Percentiles rank a stretch among this genome's conserved stretches.
Evolutionary conservation across 2,888 invertebrate genomes (phyloP).

Genomic region (Sminthurides aquaticus): DNA sequence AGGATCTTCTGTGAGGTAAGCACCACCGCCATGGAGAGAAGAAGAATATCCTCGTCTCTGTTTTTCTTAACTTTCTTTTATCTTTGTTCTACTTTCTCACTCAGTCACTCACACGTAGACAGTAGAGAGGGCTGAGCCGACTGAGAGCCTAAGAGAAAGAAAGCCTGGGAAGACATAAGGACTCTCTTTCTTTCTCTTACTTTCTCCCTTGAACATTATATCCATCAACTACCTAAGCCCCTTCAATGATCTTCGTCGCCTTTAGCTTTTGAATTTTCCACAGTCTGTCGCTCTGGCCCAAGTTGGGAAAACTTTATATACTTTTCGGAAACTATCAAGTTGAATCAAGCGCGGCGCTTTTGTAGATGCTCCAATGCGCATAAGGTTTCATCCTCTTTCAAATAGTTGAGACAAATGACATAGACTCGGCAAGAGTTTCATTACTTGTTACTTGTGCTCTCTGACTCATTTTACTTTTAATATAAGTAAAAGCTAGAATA

Average conservation of each 20-base stretch:
- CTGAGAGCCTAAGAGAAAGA: too few relatives aligned
- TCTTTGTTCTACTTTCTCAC: conserved; percentile 1
- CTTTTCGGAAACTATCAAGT: not conserved
- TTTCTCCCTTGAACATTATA: not conserved
- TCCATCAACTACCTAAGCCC: not conserved
- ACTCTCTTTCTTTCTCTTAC: not conserved
- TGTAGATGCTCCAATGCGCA: too few relatives aligned
- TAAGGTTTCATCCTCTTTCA: too few relatives aligned
- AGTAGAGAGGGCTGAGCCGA: too few relatives aligned
- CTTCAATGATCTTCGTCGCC: not conserved
- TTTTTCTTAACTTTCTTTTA: not conserved
- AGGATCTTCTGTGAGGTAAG: conserved; percentile 81
- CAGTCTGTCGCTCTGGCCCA: not conserved
- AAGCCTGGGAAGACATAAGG: too few relatives aligned
- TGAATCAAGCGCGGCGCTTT: too few relatives aligned
- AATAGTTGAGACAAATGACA: too few relatives aligned
- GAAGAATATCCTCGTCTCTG: too few relatives aligned
- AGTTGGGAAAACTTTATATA: not conserved
- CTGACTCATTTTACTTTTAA: not conserved
- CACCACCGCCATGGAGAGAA: conserved; percentile 48
- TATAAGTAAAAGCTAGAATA: too few relatives aligned
- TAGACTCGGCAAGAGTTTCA: too few relatives aligned
- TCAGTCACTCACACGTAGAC: too few relatives aligned
- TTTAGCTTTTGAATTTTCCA: not conserved
- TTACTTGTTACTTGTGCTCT: not conserved